Conservation (phyloP, 2,888 invertebrate species). For the Netelia melanura region DNA sequence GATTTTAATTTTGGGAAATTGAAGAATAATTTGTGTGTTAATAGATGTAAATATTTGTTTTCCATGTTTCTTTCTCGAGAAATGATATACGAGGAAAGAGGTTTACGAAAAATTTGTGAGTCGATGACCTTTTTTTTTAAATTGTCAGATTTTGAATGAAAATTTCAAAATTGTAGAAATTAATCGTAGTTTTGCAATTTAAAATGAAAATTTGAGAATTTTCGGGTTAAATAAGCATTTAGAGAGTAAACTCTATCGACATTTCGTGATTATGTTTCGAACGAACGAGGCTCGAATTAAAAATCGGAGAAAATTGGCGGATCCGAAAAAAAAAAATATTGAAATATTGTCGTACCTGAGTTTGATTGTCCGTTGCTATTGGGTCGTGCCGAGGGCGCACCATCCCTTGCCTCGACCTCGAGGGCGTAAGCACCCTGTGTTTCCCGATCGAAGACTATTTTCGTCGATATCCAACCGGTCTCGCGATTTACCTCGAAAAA, state of each 20-base stretch:
- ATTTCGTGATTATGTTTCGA: no score
- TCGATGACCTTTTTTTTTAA: no score
- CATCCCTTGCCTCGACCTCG: conserved; percentile 98
- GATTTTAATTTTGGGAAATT: not conserved
- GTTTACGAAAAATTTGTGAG: no score
- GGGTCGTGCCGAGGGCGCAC: conserved; percentile 97
- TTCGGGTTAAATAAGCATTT: no score
- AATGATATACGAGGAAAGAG: no score
- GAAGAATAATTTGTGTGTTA: not conserved
- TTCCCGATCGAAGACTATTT: conserved; percentile 98
- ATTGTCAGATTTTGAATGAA: no score
- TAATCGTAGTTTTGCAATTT: no score
- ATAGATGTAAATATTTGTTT: not conserved
- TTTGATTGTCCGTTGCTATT: conserved; percentile 97
- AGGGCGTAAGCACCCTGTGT: conserved; percentile 98
- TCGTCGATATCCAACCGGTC: conserved; percentile 98
- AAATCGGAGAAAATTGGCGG: not conserved
- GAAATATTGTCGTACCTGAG: conserved; percentile 90
- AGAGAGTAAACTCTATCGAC: no score
- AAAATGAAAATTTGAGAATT: no score
- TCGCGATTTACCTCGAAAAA: conserved; percentile 98
- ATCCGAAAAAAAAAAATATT: conserved; percentile 7
- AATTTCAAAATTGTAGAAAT: no score
- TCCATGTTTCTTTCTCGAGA: not conserved
- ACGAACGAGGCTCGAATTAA: no score